Evolutionary conservation across 2,888 invertebrate species (phyloP), one percentile per base, ranked within the genome.

Genomic region (Erpobdella octoculata): DNA sequence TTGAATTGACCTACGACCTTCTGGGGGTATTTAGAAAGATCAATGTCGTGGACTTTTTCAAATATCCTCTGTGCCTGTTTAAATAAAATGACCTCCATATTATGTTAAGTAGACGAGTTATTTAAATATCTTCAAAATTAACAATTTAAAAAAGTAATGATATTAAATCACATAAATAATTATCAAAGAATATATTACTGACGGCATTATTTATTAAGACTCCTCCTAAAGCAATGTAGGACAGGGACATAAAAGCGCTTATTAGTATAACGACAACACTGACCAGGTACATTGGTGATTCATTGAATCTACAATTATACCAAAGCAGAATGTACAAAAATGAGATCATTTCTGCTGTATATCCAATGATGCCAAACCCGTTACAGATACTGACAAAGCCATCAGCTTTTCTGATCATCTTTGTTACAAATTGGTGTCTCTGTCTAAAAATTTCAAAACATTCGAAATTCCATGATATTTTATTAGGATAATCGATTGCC

Each of bases 331-430:
- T 35, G 18, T 62, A 62, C 35, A 62, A 31, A 9, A 31, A 5
- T n/a, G 33, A 5, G 62, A 62, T 62, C 2, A 35, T 35, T 33
- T 62, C 62, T 6, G n/a, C 18, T 1, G 33, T n/a, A 9, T 33
- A 62, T 8, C 62, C 62, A 33, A 31, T 31, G 28, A 62, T 62
- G 31, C 62, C 62, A 15, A n/a, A 33, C 31, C 28, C 62, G n/a
- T 62, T 62, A 35, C 62, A 62, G 62, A 62, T 35, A 35, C 62
- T 15, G 62, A 62, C 35, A 15, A 62, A 62, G 33, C 31, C 33
- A 31, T 62, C 62, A 8, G 35, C 62, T 8, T 62, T 62, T 62
- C 62, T 31, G 62, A 62, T 35, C 31, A 62, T 28, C 62, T 62
- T 62, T n/a, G 62, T 62, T 9, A 35, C 35, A n/a, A 35, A 62